A percentile compares a stretch with the other conserved stretches of the same genome.
Conservation (phyloP, 1,140 invertebrate species). For the Euwallacea similis region DNA sequence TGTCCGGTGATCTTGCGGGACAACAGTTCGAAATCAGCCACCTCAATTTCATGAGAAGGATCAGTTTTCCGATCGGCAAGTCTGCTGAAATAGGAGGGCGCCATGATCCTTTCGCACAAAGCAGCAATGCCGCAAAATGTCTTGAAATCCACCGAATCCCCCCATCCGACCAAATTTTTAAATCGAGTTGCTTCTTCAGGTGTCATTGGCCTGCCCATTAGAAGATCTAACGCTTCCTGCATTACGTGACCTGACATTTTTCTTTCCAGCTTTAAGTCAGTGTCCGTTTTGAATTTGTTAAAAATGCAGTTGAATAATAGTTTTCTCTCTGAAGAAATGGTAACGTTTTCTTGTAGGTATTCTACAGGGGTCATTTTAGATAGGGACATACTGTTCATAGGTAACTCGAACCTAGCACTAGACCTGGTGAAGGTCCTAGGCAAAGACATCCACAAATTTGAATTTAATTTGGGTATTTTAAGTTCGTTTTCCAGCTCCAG, state of each 20-base stretch:
- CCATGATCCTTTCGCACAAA: constrained; percentile 62
- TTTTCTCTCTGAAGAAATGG: constrained; percentile 63
- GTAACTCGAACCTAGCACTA: constrained; percentile 66
- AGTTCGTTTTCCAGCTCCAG: constrained; percentile 84
- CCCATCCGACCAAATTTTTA: constrained; percentile 57
- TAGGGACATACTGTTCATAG: constrained; percentile 62
- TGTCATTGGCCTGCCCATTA: constrained; percentile 63
- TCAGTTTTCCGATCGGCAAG: constrained; percentile 50
- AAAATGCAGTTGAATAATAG: constrained; percentile 62
- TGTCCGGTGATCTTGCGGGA: constrained; percentile 46
- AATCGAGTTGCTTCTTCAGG: constrained; percentile 56
- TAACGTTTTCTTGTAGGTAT: constrained; percentile 64
- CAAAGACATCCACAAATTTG: constrained; percentile 61
- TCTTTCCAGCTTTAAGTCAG: constrained; percentile 47
- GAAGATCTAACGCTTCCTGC: constrained; percentile 59
- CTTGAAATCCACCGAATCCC: constrained; percentile 61
- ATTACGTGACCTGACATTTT: constrained; percentile 55
- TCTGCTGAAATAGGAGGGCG: constrained; percentile 47
- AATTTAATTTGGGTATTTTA: constrained; percentile 52
- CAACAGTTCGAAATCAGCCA: constrained; percentile 53
- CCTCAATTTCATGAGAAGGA: constrained; percentile 54
- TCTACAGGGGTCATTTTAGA: constrained; percentile 61
- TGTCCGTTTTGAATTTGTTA: constrained; percentile 56
- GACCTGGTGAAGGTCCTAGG: constrained; percentile 66
- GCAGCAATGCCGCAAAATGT: constrained; percentile 71